These are phyloP conservation scores for Tautogolabrus adspersus DNA, from an alignment of 2,113 vertebrate species.

Conservation along the genomic window DNA sequence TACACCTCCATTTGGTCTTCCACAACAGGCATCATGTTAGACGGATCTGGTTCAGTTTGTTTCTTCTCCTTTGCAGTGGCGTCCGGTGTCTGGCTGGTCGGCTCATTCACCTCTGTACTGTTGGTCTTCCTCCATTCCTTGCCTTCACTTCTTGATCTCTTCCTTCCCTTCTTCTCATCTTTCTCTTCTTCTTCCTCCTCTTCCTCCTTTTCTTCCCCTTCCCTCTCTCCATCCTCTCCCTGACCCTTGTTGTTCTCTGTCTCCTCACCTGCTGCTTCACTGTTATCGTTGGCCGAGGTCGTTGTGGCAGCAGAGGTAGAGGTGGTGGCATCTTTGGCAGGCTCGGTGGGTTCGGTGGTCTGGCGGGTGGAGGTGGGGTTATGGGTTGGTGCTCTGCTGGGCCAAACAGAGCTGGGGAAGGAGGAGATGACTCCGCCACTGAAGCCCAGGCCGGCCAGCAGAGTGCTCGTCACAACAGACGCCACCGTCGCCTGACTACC, in stretches of 20 bases:
- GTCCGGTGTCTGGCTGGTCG: conserved; percentile 51
- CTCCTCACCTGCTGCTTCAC: conserved; percentile 85
- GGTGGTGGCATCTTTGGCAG: conserved; percentile 76
- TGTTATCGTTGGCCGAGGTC: conserved; percentile 44
- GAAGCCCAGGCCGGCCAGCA: conserved; percentile 94
- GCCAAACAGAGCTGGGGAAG: conserved; percentile 95
- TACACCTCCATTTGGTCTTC: conserved; percentile 50
- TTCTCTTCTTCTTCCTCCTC: conserved; percentile 85
- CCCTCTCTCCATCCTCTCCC: conserved; percentile 75
- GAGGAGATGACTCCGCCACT: conserved; percentile 93
- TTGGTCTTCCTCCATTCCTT: conserved; percentile 24
- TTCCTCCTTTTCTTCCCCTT: conserved; percentile 86
- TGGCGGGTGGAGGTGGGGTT: conserved; percentile 65
- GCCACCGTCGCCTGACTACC: conserved; percentile 96
- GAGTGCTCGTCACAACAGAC: conserved; percentile 95
- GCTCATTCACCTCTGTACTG: conserved; percentile 52
- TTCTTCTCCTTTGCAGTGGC: conserved; percentile 82
- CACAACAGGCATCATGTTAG: conserved; percentile 38
- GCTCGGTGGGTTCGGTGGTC: conserved; percentile 31
- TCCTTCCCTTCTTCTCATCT: conserved; percentile 75
- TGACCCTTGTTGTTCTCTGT: conserved; percentile 84
- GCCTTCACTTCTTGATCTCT: conserved; percentile 28
- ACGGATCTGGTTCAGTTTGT: conserved; percentile 68
- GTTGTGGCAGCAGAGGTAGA: conserved; percentile 73
- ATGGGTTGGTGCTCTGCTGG: conserved; percentile 82